Percentiles rank a stretch among this genome's conserved stretches.
Evolutionary conservation across 2,888 invertebrate species (phyloP).

Genomic region (Yponomeuta cagnagella): DNA sequence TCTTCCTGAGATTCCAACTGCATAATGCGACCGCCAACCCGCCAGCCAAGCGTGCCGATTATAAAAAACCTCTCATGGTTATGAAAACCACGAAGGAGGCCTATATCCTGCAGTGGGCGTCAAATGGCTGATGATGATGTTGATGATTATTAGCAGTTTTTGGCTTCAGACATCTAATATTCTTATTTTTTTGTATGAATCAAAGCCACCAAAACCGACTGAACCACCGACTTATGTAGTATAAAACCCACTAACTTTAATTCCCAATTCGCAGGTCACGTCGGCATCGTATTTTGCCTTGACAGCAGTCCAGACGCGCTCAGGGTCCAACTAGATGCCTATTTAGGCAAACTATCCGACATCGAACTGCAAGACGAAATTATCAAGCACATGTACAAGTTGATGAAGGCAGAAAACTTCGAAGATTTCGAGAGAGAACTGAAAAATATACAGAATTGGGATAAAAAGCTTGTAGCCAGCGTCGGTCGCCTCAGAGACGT

Average conservation of each 20-base stretch:
- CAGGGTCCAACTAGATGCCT: conserved; percentile 32
- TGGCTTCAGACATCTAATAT: too few species aligned
- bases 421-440: conserved; percentile 26
- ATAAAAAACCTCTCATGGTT: too few species aligned
- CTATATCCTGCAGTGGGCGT: too few species aligned
- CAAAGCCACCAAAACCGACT: too few species aligned
- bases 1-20: too few species aligned
- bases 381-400: conserved; percentile 30
- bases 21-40: too few species aligned
- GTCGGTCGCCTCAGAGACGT: conserved; percentile 25
- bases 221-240: not conserved
- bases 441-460: conserved; percentile 26
- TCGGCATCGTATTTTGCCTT: conserved; percentile 41
- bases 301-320: conserved; percentile 47
- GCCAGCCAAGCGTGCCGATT: too few species aligned
- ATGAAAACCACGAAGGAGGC: too few species aligned
- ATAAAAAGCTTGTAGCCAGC: conserved; percentile 30
- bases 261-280: conserved; percentile 33
- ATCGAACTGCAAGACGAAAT: conserved; percentile 33
- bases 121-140: too few species aligned
- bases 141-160: too few species aligned
- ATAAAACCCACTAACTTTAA: not conserved
- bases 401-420: conserved; percentile 28
- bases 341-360: conserved; percentile 32
- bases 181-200: too few species aligned